Base-by-base conservation (phyloP, 2,888 invertebrate genomes). In the Ectemnius lituratus region DNA sequence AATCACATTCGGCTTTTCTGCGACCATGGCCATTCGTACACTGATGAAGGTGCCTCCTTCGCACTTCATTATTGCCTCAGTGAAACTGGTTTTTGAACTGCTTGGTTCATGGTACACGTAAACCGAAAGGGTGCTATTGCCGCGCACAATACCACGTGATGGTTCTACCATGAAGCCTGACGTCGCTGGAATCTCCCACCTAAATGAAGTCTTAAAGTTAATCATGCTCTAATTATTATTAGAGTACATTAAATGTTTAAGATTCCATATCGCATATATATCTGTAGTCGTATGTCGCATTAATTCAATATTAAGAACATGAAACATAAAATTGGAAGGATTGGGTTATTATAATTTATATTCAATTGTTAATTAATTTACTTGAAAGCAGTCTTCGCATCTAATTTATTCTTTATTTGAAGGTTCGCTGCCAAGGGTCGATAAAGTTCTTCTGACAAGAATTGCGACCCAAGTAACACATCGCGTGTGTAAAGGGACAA, bases 101-200 rank as follows among this genome's bases (percentile, higher is more conserved):
- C 86, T 77, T 0, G 89, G 86, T 87, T 60, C 76, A 68, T 86
- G 85, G 27, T 72, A 71, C 0, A 93, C 89, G 69, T 91, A 89
- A 79, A 93, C 92, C 14, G 89, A 88, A 59, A 94, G 88, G 45
- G 91, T 90, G 84, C 91, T 91, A 86, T 92, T 92, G 14, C 93
- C 92, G 14, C 92, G 89, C 68, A 94, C 92, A 0, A 82, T 89
- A 28, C 94, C 94, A 72, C 75, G 85, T 85, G 90, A 88, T 0
- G 94, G 94, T 80, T 92, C 89, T 63, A 94, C 90, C 70, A 74
- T 88, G 78, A 93, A 90, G 62, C 92, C 91, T 62, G 92, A 91
- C 63, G 92, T 88, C 14, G 91, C 83, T 0, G 92, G 92, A 61
- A 93, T 89, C 46, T 92, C 88, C 84, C 94, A 92, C 62, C 91